Evolutionary conservation across 2,797 vertebrate species (phyloP), one percentile per base, ranked within the genome.

Genomic region (Hemibagrus guttatus): DNA sequence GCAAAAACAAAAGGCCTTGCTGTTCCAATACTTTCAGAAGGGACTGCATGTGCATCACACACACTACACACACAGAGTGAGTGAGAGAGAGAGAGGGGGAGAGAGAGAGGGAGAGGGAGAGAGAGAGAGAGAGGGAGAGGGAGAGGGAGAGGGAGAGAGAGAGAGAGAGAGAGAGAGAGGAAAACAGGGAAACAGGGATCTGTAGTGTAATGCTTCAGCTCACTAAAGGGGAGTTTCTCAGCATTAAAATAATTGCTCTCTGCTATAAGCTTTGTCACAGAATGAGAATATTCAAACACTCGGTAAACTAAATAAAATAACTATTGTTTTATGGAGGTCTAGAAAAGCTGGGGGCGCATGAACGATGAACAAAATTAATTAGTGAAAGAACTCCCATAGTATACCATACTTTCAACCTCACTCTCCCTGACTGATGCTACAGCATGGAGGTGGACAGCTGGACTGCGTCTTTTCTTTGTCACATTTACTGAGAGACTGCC

Each of bases 231-330:
- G 85, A 86, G 87, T 89, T 93, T 92, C 75, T 87, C 23, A 87
- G 87, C 91, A 90, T 92, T 91, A 90, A 91, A 91, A 92, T 95
- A 94, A 95, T 92, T 95, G 94, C 92, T 94, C 90, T 89, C 88
- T 90, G 91, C 91, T 78, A 86, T 83, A 71, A 88, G 88, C 85
- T 92, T 91, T 92, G 84, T 87, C 84, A 87, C 71, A 71, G 72
- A 81, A 63, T 87, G 84, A 87, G 79, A 78, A 85, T 82, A 88
- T 76, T 85, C 19, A 87, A 86, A 85, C 61, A 59, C 61, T 11
- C 6, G 6, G 78, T 81, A 83, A 81, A 75, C 59, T 85, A 66
- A 85, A 83, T 80, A 74, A 82, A 80, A 87, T 66, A 84, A 75
- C 86, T 49, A 59, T 78, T 85, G 8, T 42, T 87, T 86, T 85